These are phyloP conservation scores for Cetoscarus ocellatus DNA, from an alignment of 2,797 vertebrate species.

Conservation along the genomic window DNA sequence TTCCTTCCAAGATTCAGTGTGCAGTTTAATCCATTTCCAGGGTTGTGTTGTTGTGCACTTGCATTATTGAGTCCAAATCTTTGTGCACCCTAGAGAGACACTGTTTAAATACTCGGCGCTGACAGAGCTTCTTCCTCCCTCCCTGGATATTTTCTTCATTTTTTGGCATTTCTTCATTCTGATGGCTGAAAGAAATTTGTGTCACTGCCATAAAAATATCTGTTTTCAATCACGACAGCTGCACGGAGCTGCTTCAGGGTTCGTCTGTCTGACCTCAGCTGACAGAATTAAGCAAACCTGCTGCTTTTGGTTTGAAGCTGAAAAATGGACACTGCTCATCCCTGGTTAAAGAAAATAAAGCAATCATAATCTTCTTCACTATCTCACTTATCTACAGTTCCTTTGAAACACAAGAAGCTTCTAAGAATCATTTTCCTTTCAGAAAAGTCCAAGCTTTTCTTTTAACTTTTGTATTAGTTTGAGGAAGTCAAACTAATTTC, in stretches of 20 bases:
- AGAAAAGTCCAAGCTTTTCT: neutral
- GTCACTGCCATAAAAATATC: neutral
- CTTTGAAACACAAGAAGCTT: neutral
- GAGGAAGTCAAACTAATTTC: constrained; percentile 7
- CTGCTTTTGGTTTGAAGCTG: constrained; percentile 4
- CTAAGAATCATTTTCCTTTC: neutral
- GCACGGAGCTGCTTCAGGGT: neutral
- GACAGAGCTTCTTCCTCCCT: neutral
- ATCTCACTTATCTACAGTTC: neutral
- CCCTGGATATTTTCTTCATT: neutral
- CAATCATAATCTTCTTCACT: too few relatives aligned
- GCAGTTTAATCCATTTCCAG: constrained; percentile 14
- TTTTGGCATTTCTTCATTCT: neutral
- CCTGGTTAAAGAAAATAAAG: neutral
- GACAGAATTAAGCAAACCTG: neutral
- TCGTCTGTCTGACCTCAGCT: constrained; percentile 7
- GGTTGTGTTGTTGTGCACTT: neutral
- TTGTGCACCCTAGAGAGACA: neutral
- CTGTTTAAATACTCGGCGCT: neutral
- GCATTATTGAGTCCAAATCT: neutral
- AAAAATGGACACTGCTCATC: neutral
- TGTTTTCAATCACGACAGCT: constrained; percentile 3
- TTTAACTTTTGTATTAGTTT: constrained; percentile 8
- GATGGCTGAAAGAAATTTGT: neutral
- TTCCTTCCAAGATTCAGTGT: neutral